A percentile compares a stretch with the other conserved stretches of the same genome.
phyloP scores from a whole-genome alignment of 2,113 vertebrate genomes.

The Prolemur simus region DNA sequence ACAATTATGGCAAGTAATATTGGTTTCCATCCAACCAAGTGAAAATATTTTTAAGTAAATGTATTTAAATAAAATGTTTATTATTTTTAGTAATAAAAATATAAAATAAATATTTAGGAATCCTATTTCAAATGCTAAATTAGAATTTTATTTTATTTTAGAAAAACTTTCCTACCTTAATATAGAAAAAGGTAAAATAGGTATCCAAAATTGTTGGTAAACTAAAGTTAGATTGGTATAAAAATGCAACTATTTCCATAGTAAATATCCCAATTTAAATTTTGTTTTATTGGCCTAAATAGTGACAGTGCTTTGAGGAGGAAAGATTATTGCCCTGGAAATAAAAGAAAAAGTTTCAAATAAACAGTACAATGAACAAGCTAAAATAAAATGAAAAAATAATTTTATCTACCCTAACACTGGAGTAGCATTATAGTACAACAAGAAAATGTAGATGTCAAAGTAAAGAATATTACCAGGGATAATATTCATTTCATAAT shows the following conservation, averaged over 20 bases:
- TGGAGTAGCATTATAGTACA: background rate
- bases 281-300: background rate
- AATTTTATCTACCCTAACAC: background rate
- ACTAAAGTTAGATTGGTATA: background rate
- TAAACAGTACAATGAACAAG: background rate
- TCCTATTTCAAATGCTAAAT: background rate
- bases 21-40: background rate
- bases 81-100: background rate
- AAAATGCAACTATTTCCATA: background rate
- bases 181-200: background rate
- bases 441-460: background rate
- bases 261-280: background rate
- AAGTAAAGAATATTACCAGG: background rate
- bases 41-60: conserved; percentile 1
- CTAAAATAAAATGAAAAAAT: background rate
- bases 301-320: background rate
- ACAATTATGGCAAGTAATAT: background rate
- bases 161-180: background rate
- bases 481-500: background rate
- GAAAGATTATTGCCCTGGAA: background rate
- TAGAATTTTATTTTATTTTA: background rate
- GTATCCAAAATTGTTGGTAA: background rate
- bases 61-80: background rate
- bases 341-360: background rate
- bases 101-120: background rate